A percentile compares a stretch with the other conserved stretches of the same genome.
Evolutionary conservation across 2,888 invertebrate genomes (phyloP).

Genomic region (Drosophila helvetica): DNA sequence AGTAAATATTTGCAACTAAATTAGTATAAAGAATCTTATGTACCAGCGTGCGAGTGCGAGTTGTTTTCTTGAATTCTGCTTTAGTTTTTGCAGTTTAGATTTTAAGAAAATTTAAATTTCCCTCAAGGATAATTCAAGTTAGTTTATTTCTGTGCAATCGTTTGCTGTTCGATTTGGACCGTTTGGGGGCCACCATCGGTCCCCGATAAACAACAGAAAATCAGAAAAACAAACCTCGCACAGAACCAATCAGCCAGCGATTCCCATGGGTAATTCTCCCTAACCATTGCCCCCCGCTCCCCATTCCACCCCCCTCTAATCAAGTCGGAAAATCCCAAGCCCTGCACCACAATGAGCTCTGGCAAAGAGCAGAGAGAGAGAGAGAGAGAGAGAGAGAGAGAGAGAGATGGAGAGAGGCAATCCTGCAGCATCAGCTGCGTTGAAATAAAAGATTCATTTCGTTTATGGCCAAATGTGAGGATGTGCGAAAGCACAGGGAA

Average conservation of each 20-base stretch:
- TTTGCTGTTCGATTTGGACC: constrained; percentile 39
- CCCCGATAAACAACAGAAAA: constrained; percentile 34
- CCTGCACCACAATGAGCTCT: constrained; percentile 21
- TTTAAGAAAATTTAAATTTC: constrained; percentile 25
- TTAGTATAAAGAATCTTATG: constrained; percentile 47
- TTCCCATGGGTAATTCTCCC: constrained; percentile 52
- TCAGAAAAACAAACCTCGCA: constrained; percentile 42
- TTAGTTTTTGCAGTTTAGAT: constrained; percentile 23
- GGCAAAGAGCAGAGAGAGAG: neutral
- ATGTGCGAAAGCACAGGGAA: neutral
- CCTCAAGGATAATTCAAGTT: constrained; percentile 23
- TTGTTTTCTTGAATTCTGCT: constrained; percentile 2
- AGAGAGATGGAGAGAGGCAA: neutral
- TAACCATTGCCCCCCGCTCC: neutral
- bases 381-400: too few relatives aligned
- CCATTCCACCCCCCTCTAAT: constrained; percentile 22
- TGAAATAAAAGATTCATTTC: constrained; percentile 45
- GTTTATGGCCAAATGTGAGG: constrained; percentile 37
- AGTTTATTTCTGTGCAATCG: constrained; percentile 11
- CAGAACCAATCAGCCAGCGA: constrained; percentile 60
- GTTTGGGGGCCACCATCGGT: neutral
- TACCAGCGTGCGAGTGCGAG: constrained; percentile 19
- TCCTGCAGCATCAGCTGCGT: constrained; percentile 44
- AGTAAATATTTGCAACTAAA: constrained; percentile 69
- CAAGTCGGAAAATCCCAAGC: constrained; percentile 39